These are phyloP conservation scores for Zygothrica quintamaculata DNA, from an alignment of 2,888 invertebrate species.

Conservation along the genomic window DNA sequence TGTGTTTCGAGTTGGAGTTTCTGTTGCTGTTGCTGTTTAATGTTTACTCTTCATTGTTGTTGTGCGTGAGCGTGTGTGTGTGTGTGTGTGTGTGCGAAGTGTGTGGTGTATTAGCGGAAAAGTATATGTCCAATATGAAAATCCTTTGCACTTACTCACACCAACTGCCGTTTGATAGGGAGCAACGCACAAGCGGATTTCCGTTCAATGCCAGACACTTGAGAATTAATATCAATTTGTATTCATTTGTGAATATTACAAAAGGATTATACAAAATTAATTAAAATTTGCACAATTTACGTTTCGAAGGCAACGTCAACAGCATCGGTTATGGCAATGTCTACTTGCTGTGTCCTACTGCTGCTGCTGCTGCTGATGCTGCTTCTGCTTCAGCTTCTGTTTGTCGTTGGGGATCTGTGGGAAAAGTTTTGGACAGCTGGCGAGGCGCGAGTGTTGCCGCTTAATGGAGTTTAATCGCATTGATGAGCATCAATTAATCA, in stretches of 20 bases:
- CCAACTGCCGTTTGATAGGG: slow-evolving; percentile 2
- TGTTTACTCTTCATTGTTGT: background rate
- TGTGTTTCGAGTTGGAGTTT: background rate
- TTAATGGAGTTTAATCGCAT: slow-evolving; percentile 76
- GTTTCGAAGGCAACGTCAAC: slow-evolving; percentile 25
- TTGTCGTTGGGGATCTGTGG: slow-evolving; percentile 54
- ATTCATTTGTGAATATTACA: slow-evolving; percentile 79
- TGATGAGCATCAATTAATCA: slow-evolving; percentile 78
- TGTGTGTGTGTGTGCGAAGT: too few relatives aligned
- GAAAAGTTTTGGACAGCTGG: slow-evolving; percentile 51
- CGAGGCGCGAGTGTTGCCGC: slow-evolving; percentile 67
- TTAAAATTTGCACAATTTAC: slow-evolving; percentile 71
- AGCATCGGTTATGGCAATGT: slow-evolving; percentile 7
- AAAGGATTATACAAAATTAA: slow-evolving; percentile 77
- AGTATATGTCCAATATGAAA: slow-evolving; percentile 24
- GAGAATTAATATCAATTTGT: slow-evolving; percentile 78
- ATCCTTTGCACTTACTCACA: slow-evolving; percentile 56
- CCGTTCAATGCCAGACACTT: slow-evolving; percentile 66
- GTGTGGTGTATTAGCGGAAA: slow-evolving; percentile 13
- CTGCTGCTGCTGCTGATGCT: slow-evolving; percentile 6
- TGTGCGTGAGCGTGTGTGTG: too few relatives aligned
- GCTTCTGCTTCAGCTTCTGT: slow-evolving; percentile 8
- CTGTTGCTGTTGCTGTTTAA: background rate
- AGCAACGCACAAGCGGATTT: slow-evolving; percentile 55
- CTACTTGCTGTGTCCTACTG: slow-evolving; percentile 8